Percentiles rank a stretch among this genome's conserved stretches.
Evolutionary conservation across 1,140 invertebrate species (phyloP).

Genomic region (Archivesica marissinica): DNA sequence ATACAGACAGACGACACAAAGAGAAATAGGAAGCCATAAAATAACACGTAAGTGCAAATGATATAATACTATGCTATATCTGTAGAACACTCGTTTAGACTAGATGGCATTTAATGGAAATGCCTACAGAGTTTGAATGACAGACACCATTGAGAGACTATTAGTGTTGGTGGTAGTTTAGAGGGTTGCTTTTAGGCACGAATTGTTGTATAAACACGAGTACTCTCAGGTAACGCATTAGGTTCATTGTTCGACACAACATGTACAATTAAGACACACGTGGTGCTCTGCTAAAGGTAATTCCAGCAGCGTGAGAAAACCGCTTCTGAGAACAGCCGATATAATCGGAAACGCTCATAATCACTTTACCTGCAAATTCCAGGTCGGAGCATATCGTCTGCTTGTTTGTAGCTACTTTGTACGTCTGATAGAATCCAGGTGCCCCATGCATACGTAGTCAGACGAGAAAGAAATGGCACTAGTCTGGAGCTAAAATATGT

Average conservation of each 20-base stretch:
- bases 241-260: slow-evolving; percentile 5
- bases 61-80: too few relatives aligned
- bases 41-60: too few relatives aligned
- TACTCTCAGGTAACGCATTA: background rate
- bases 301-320: slow-evolving; percentile 40
- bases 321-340: background rate
- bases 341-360: too few relatives aligned
- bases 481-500: slow-evolving; percentile 29
- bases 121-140: too few relatives aligned
- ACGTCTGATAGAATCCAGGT: slow-evolving; percentile 40
- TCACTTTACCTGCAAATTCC: slow-evolving; percentile 42
- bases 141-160: too few relatives aligned
- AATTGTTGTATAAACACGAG: too few relatives aligned
- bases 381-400: slow-evolving; percentile 16
- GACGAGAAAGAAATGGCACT: slow-evolving; percentile 16
- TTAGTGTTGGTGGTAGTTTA: too few relatives aligned
- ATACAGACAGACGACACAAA: too few relatives aligned
- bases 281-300: slow-evolving; percentile 24
- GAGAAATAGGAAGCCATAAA: too few relatives aligned
- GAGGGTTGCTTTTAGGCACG: too few relatives aligned
- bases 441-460: slow-evolving; percentile 24
- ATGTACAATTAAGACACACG: slow-evolving; percentile 39
- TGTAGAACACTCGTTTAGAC: too few relatives aligned
- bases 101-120: too few relatives aligned
- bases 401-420: slow-evolving; percentile 35